These are phyloP conservation scores for Ancistrus triradiatus DNA, from an alignment of 2,113 vertebrate species.

Conservation along the genomic window DNA sequence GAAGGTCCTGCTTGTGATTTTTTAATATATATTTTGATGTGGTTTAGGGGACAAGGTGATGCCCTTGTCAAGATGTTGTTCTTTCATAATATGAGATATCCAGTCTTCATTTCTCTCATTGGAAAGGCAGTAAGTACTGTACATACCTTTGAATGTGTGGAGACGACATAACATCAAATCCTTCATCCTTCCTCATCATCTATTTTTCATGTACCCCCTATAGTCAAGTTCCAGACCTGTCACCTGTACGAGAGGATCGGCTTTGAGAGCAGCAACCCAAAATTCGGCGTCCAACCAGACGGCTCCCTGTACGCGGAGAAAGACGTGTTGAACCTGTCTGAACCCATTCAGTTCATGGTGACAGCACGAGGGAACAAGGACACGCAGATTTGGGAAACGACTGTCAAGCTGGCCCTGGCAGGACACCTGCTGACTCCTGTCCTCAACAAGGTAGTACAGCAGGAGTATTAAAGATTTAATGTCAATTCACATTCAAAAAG, in stretches of 20 bases:
- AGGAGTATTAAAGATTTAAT: no score
- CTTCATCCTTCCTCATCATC: no score
- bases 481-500: no score
- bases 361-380: constrained; percentile 71
- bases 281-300: constrained; percentile 79
- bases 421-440: constrained; percentile 68
- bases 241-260: constrained; percentile 68
- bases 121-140: no score
- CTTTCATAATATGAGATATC: no score
- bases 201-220: constrained; percentile 14
- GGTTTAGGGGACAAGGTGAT: no score
- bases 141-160: no score
- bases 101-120: no score
- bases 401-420: constrained; percentile 78
- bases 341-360: constrained; percentile 81
- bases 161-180: no score
- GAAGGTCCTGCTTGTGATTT: no score
- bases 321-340: constrained; percentile 74
- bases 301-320: constrained; percentile 78
- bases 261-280: constrained; percentile 82
- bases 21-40: no score
- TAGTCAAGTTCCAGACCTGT: constrained; percentile 88
- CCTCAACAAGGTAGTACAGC: constrained; percentile 68
- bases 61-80: no score
- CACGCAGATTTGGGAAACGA: constrained; percentile 76